phyloP scores from a whole-genome alignment of 1,140 invertebrate species.

The Lepidurus couesii region DNA sequence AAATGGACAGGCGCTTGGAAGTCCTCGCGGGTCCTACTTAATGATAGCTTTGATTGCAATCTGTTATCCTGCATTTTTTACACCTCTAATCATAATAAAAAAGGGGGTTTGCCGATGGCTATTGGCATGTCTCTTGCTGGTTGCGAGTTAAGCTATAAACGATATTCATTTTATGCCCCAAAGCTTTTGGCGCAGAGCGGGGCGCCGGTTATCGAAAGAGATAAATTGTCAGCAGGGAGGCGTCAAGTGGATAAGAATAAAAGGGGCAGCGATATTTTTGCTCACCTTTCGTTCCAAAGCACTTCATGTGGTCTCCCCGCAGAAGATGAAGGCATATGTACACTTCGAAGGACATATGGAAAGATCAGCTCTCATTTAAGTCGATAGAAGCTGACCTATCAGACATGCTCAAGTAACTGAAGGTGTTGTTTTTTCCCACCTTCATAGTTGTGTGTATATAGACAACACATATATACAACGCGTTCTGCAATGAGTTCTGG shows the following conservation, averaged over 20 bases:
- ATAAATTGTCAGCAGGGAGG: conserved; percentile 21
- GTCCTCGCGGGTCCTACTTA: neutral
- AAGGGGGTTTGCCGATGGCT: neutral
- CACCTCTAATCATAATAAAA: conserved; percentile 22
- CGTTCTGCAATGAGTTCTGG: too few relatives aligned
- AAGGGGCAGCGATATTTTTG: conserved; percentile 10
- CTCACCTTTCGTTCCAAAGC: neutral
- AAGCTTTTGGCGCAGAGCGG: conserved; percentile 6
- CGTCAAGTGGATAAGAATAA: conserved; percentile 19
- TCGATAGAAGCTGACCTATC: too few relatives aligned
- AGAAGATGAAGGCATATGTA: neutral
- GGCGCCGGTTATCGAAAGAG: conserved; percentile 20
- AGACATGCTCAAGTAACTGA: too few relatives aligned
- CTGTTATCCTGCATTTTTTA: conserved; percentile 1
- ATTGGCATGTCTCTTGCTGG: neutral
- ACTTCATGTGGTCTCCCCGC: neutral
- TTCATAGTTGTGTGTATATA: too few relatives aligned
- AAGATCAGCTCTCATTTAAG: too few relatives aligned
- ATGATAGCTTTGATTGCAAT: conserved; percentile 22
- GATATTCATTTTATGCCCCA: conserved; percentile 18
- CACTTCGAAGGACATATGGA: conserved; percentile 8
- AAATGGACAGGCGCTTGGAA: neutral
- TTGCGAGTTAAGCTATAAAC: conserved; percentile 19
- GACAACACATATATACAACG: too few relatives aligned
- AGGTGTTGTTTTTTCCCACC: too few relatives aligned